A percentile compares a stretch with the other conserved stretches of the same genome.
Evolutionary conservation across 2,113 vertebrate species (phyloP).

Genomic region (Triplophysa tibetana): DNA sequence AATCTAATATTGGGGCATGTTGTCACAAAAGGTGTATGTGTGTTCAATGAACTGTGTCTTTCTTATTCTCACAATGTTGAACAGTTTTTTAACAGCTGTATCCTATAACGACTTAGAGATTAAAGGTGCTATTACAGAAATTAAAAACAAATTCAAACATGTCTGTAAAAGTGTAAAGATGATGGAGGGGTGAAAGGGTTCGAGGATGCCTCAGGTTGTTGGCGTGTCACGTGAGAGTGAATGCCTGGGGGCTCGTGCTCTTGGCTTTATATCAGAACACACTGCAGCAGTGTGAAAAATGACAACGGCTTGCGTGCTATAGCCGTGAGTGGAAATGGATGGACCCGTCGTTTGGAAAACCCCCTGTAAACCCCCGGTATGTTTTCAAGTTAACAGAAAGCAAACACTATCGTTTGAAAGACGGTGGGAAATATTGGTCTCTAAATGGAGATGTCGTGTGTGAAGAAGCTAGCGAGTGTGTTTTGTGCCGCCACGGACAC

Average conservation of each 20-base stretch:
- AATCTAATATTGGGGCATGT: too few species aligned
- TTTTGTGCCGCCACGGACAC: background rate
- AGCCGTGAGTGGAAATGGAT: constrained; percentile 27
- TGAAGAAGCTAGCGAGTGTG: background rate
- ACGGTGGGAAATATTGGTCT: background rate
- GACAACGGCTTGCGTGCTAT: constrained; percentile 32
- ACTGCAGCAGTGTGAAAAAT: constrained; percentile 51
- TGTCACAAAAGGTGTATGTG: too few species aligned
- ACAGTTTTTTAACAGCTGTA: too few species aligned
- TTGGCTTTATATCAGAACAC: constrained; percentile 25
- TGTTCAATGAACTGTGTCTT: background rate
- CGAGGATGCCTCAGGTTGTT: constrained; percentile 31
- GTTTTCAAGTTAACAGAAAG: background rate
- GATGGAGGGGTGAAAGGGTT: constrained; percentile 8
- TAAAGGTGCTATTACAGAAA: background rate
- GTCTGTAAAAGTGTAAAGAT: background rate
- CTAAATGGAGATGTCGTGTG: background rate
- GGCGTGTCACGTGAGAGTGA: background rate
- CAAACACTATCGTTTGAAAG: constrained; percentile 1
- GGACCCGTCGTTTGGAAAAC: constrained; percentile 20
- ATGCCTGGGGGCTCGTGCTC: background rate
- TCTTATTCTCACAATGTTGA: too few species aligned
- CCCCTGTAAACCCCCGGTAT: background rate
- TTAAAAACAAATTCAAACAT: background rate
- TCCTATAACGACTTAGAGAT: too few species aligned